Evolutionary conservation across 2,113 vertebrate species (phyloP).

Genomic region (Pandion haliaetus): DNA sequence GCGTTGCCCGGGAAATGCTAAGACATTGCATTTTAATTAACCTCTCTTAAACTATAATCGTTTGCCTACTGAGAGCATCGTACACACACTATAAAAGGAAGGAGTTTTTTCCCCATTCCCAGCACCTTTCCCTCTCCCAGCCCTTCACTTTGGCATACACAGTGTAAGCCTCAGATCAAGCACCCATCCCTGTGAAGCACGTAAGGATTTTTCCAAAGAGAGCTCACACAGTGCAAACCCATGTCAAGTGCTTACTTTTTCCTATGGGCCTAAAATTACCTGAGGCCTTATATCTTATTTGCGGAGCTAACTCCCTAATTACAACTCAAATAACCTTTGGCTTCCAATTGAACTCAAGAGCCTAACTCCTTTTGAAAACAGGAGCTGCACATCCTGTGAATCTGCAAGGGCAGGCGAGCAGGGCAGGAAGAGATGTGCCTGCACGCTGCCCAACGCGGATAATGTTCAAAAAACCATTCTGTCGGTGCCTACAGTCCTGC

Average conservation of each 20-base stretch:
- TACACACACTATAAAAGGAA: fast-evolving
- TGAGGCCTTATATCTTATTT: not conserved
- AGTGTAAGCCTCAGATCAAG: not conserved
- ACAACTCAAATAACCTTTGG: not conserved
- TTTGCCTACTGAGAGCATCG: not conserved
- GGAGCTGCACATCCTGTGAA: not conserved
- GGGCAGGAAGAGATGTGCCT: not conserved
- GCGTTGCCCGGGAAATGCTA: not conserved
- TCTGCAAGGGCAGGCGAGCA: not conserved
- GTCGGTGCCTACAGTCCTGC: not conserved
- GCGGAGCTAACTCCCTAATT: not conserved
- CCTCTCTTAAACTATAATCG: not conserved
- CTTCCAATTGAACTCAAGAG: not conserved
- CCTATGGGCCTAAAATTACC: not conserved
- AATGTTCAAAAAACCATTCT: not conserved
- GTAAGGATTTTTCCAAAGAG: not conserved
- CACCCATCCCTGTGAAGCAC: not conserved
- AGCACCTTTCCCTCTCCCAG: not conserved
- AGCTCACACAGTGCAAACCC: not conserved
- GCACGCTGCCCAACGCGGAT: fast-evolving
- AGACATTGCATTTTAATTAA: not conserved
- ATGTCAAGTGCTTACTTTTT: not conserved
- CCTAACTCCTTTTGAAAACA: not conserved
- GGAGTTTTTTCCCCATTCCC: not conserved
- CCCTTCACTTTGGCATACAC: not conserved